Base-by-base conservation (phyloP, 2,113 vertebrate species). In the Empidonax traillii region DNA sequence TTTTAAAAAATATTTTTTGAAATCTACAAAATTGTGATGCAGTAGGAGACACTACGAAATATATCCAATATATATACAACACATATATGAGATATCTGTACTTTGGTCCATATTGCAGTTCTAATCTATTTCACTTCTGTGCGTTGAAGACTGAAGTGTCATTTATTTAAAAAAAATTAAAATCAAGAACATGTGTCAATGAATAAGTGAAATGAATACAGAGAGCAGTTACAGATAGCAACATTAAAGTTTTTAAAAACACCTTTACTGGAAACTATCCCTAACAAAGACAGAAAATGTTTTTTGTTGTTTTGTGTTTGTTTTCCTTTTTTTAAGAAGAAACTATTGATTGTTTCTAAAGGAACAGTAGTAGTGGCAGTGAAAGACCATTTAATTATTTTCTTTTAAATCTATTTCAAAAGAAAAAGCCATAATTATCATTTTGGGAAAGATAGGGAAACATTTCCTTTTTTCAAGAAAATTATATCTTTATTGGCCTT, bases 381-480 rank as follows among this genome's bases (percentile, higher is more conserved):
- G 14, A 84, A 77, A 49, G 25, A 84, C 8, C 11, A 66, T n/a
- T 61, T 87, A 72, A 59, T 55, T 81, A 30, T 87, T 78, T 88
- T 61, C 24, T 77, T 69, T 31, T 11, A 63, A 83, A 85, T 73
- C 30, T 61, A 44, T 74, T 89, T 76, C 33, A 85, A 83, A 93
- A 81, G 28, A 73, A 89, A 59, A 90, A 68, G 49, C 52, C 1
- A 3, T 69, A 90, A 94, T 82, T 72, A 14, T 67, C 9, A 47
- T 51, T 13, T 91, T 78, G 53, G 33, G 46, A 74, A 89, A 91
- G 62, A 87, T 1, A 85, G 28, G 13, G 35, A 11, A 3, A 96
- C 90, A 95, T 37, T 8, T 90, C 20, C 24, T 20, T 86, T 81
- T 90, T 69, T 58, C 35, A 85, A 53, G 66, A 89, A 95, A 85